These are phyloP conservation scores for Panurus biarmicus DNA, from an alignment of 2,113 vertebrate species.

Conservation along the genomic window DNA sequence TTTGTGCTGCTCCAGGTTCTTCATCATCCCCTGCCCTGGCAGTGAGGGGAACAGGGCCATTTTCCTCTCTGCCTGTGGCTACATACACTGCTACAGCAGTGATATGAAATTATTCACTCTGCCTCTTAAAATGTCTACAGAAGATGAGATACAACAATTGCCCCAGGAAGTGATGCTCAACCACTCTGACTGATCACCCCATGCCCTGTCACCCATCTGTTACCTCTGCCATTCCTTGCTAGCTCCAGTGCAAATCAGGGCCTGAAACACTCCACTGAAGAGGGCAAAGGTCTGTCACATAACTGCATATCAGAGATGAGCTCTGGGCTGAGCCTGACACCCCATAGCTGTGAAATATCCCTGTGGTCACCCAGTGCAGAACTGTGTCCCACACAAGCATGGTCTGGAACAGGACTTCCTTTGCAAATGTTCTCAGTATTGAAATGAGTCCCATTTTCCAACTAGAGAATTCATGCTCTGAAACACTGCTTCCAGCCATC, in stretches of 20 bases:
- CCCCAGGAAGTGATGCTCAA: neutral
- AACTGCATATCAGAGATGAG: neutral
- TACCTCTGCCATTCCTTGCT: neutral
- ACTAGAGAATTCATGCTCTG: neutral
- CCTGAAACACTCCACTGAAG: neutral
- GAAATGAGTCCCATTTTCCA: neutral
- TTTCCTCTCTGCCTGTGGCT: neutral
- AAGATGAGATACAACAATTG: neutral
- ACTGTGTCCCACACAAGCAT: accelerated
- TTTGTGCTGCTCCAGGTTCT: neutral
- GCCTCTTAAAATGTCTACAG: neutral
- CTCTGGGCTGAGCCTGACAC: neutral
- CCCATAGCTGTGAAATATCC: neutral
- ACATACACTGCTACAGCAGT: neutral
- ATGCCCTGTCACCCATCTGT: neutral
- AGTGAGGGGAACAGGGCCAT: neutral
- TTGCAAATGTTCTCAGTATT: neutral
- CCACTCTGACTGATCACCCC: neutral
- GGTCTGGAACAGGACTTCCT: neutral
- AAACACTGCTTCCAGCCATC: neutral
- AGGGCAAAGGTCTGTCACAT: neutral
- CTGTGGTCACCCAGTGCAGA: neutral
- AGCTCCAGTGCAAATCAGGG: neutral
- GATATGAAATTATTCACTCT: neutral
- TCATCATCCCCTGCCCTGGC: neutral